Evolutionary conservation across 2,888 invertebrate genomes (phyloP).

Genomic region (Parnassius smintheus): DNA sequence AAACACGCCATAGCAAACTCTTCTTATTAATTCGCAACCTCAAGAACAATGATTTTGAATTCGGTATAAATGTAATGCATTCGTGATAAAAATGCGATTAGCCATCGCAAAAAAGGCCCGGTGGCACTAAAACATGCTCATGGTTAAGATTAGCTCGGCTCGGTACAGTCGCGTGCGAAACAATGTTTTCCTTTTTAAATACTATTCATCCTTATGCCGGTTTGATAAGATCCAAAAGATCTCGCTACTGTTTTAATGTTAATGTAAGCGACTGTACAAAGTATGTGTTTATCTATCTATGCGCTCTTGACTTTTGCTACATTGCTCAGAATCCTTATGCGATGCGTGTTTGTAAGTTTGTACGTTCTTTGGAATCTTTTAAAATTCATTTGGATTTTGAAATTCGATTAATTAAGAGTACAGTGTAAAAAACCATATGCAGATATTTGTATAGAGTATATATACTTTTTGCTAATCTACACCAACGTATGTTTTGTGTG

Average conservation of each 20-base stretch:
- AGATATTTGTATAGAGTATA: too few species aligned
- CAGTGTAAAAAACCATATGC: too few species aligned
- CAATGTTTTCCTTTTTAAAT: constrained; percentile 1
- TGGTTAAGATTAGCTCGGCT: constrained; percentile 5
- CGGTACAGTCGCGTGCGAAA: constrained; percentile 14
- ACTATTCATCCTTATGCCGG: too few species aligned
- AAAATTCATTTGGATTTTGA: not conserved
- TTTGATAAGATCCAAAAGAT: too few species aligned
- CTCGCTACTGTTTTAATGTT: too few species aligned
- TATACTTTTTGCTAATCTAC: too few species aligned
- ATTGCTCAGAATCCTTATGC: not conserved
- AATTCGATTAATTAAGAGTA: not conserved
- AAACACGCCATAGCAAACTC: not conserved
- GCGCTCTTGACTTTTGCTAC: not conserved
- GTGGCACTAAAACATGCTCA: constrained; percentile 11
- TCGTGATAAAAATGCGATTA: constrained; percentile 27
- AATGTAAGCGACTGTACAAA: too few species aligned
- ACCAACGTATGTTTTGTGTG: too few species aligned
- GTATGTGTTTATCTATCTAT: not conserved
- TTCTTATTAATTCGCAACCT: constrained; percentile 21
- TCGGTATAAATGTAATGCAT: constrained; percentile 24
- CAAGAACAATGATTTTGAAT: constrained; percentile 17
- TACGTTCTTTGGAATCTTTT: not conserved
- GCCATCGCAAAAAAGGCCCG: constrained; percentile 12
- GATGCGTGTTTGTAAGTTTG: not conserved